Conservation (phyloP, 2,797 vertebrate species). For the Danionella dracula region DNA sequence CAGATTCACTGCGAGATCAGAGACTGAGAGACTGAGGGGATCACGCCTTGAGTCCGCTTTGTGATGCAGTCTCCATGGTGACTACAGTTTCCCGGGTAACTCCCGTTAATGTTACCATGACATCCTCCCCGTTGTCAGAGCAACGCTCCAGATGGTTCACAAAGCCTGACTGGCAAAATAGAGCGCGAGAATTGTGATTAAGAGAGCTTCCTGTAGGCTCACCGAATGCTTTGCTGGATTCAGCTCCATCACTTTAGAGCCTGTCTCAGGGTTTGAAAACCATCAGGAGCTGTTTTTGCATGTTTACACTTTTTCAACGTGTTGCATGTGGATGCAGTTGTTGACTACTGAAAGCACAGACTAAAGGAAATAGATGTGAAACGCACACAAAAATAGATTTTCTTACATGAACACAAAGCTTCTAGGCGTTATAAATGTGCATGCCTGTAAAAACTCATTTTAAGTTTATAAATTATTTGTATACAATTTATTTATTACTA, state of each 20-base stretch:
- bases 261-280: conserved; percentile 4
- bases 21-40: conserved; percentile 37
- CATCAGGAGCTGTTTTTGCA: background rate
- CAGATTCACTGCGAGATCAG: conserved; percentile 36
- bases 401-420: no score
- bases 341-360: no score
- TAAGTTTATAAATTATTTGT: no score
- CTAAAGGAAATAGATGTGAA: no score
- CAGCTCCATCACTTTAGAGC: no score
- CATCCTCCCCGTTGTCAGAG: conserved; percentile 72
- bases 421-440: no score
- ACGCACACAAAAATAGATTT: no score
- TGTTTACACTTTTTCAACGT: background rate
- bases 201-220: no score
- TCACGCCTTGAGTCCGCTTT: conserved; percentile 74
- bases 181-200: conserved; percentile 30
- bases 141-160: conserved; percentile 80
- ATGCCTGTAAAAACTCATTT: no score
- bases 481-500: no score
- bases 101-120: conserved; percentile 84
- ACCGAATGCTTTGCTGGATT: no score
- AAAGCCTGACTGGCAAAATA: conserved; percentile 60
- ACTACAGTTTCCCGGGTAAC: conserved; percentile 95
- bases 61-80: conserved; percentile 91
- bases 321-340: background rate